Base-by-base conservation (phyloP, 2,113 vertebrate genomes). In the Pterocles gutturalis region DNA sequence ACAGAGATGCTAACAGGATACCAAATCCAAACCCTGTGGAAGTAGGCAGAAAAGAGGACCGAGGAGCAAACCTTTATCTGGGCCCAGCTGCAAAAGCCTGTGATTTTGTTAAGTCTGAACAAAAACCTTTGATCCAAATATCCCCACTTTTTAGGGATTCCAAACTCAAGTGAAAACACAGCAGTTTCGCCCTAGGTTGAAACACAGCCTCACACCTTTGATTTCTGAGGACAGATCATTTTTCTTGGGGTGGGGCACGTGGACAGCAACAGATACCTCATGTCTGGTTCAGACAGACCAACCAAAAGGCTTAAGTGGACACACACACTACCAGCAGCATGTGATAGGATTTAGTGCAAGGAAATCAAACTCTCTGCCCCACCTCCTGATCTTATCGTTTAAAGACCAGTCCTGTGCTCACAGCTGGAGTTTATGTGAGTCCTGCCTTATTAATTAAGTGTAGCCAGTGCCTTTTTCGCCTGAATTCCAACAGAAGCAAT, bases 361-460 rank as follows among this genome's bases (percentile, higher is more conserved):
- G 92, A 97, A 97, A 96, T 78, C 72, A 62, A 97, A 95, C 93
- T 69, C 97, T n/a, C 65, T 96, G 66, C 92, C 71, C 94, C 81
- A 88, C 86, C 96, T 95, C 78, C 87, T 55, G 34, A 82, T 77
- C 21, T 94, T 97, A 97, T 87, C 61, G 84, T 94, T 96, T 97
- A 97, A 97, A 97, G 95, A 95, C 87, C 93, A 89, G 90, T 96
- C 87, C 94, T 96, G 83, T 87, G 96, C 94, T 95, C 97, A 96
- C 97, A 98, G 97, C 97, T 97, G 97, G 97, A 95, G 95, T 93
- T 96, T 96, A 93, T 96, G 93, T 85, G 95, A 96, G 96, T 93
- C 96, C 93, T 96, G 97, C 94, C 97, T 97, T 96, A 97, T 97
- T 97, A 97, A 96, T 97, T 97, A 97, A 96, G 92, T 97, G 93